Base-by-base conservation (phyloP, 2,888 invertebrate genomes). In the Tanypteryx hageni region DNA sequence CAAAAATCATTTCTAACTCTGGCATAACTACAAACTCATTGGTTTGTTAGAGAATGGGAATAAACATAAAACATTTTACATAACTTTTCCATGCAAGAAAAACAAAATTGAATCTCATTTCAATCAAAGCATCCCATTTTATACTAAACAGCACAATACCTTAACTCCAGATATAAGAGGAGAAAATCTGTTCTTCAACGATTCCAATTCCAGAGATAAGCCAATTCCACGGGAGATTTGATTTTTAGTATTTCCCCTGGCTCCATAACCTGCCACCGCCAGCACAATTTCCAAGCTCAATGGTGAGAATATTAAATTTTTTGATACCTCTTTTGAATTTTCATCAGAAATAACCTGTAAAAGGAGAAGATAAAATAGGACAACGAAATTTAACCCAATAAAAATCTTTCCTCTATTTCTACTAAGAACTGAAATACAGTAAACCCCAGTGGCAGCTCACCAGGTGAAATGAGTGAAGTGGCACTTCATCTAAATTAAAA, bases 281-380 rank as follows among this genome's bases (percentile, higher is more conserved):
- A 89, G 68, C 22, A 89, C 68, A 9, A 89, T 64, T 68, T 89
- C 89, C 22, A 89, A 64, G n/a, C 89, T 89, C 64, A 89, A 18
- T 4, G 89, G 89, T 18, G 61, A 64, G 61, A 89, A 56, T 27
- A 89, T 89, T 64, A 89, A 89, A 44, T 89, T 89, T 10, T 22
- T 16, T 18, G 1, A n/a, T 18, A 9, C 56, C 0, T 18, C 83
- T n/a, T 83, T 64, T n/a, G 18, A n/a, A 44, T 89, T 61, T 64
- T 61, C 89, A 31, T 89, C 89, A 0, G 89, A 22, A 7, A 89
- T 44, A 64, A 44, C 89, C 89, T 89, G 16, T 13, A 27, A 16
- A 57, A 27, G 16, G 27, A 85, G 16, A 22, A 85, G 57, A 22
- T 57, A 85, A 16, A 22, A 18, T 59, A 7, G 10, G 14, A 31